Evolutionary conservation across 2,113 vertebrate species (phyloP), one percentile per base, ranked within the genome.

Genomic region (Panthera tigris): DNA sequence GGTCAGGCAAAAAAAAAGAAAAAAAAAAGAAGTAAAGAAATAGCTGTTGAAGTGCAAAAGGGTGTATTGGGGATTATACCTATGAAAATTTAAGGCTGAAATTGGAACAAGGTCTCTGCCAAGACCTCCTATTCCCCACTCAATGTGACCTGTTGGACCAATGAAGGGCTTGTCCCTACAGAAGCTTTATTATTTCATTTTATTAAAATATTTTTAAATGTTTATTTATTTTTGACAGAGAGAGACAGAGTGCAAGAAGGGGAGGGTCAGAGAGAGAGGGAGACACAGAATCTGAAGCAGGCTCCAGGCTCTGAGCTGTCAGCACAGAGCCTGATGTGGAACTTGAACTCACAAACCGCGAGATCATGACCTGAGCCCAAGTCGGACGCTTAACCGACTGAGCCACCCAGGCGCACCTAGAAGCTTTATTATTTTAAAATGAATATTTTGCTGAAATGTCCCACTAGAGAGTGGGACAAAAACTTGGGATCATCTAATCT

Each of bases 11-110:
- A 89, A 78, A 63, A 91, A 61, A 14, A n/a, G 15, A 55, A 52
- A 87, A 82, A 84, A 78, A 63, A 63, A 48, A 48, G 39, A 50
- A 29, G 79, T 19, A 71, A 89, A 93, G 50, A 88, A 87, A 85
- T 81, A 85, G 76, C 85, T 83, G 87, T 96, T 93, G 19, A 90
- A 96, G 79, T 83, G 87, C 16, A 61, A 84, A 95, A 92, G 50
- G 18, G 84, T 88, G 39, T 33, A 27, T 14, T 81, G 29, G 96
- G 13, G 23, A 87, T 96, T 76, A 23, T 50, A 87, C 27, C 12
- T 71, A 18, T 92, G 74, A 84, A 33, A 39, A 95, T 92, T 90
- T 92, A 92, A 83, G 55, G 8, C 55, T 97, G 55, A 90, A 66
- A 11, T 45, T 79, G 61, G 36, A 94, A 93, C 0, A 33, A 82